A percentile compares a stretch with the other conserved stretches of the same genome.
Conservation (phyloP, 2,797 vertebrate species). For the Poeciliopsis gracilis region DNA sequence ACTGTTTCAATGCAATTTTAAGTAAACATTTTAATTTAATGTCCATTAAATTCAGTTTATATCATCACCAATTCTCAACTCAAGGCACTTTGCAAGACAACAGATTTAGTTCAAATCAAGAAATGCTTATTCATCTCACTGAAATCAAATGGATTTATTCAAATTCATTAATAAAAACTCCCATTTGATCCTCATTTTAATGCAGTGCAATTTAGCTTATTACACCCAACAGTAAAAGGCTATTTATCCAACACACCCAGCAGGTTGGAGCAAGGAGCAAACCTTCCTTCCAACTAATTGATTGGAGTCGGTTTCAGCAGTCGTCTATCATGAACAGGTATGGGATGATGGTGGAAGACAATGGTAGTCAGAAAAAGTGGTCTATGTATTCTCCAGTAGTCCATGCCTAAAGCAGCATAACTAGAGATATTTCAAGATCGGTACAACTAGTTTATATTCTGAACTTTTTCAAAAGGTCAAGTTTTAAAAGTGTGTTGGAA, state of each 20-base stretch:
- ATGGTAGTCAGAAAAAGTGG: neutral
- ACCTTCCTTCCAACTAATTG: neutral
- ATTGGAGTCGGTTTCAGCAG: neutral
- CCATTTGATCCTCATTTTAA: neutral
- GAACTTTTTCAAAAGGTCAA: neutral
- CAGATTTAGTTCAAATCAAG: neutral
- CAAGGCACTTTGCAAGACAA: neutral
- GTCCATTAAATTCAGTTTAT: neutral
- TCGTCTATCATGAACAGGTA: neutral
- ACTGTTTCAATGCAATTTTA: neutral
- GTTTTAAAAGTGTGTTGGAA: neutral
- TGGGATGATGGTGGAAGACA: neutral
- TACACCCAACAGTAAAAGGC: neutral
- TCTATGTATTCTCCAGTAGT: neutral
- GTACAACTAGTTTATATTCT: neutral
- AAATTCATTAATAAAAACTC: neutral
- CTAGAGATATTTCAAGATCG: neutral
- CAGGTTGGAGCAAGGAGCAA: neutral
- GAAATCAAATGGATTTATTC: neutral
- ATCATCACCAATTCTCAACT: too few relatives aligned
- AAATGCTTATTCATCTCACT: neutral
- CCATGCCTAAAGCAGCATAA: neutral
- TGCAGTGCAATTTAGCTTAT: neutral
- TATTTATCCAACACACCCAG: neutral
- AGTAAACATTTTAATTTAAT: neutral